A percentile compares a stretch with the other conserved stretches of the same genome.
phyloP scores from a whole-genome alignment of 2,888 invertebrate genomes.

The Terebella lapidaria region DNA sequence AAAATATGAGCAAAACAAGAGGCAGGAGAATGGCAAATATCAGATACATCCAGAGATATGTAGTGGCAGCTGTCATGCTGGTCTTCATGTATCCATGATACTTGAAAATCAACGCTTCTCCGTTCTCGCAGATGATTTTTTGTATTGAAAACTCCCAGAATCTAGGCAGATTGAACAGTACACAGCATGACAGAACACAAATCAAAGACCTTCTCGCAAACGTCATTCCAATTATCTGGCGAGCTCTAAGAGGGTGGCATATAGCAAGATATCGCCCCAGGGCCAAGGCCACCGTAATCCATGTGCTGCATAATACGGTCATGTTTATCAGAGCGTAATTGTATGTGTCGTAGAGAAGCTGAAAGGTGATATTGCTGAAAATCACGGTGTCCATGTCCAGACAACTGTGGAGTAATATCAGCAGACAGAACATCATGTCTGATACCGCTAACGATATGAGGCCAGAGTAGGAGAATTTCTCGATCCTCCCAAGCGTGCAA shows the following conservation, averaged over 20 bases:
- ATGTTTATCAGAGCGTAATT: slow-evolving; percentile 40
- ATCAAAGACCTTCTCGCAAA: slow-evolving; percentile 36
- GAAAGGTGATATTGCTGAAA: background rate
- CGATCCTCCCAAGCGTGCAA: slow-evolving; percentile 62
- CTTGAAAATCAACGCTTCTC: background rate
- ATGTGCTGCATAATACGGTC: slow-evolving; percentile 64
- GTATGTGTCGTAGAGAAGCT: slow-evolving; percentile 36
- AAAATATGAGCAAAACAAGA: slow-evolving; percentile 38
- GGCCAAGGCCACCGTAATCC: slow-evolving; percentile 70
- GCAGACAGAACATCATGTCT: slow-evolving; percentile 60
- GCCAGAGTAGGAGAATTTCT: slow-evolving; percentile 74
- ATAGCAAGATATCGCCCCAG: slow-evolving; percentile 71
- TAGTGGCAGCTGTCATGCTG: slow-evolving; percentile 1
- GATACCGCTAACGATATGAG: slow-evolving; percentile 68
- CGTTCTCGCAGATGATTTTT: background rate
- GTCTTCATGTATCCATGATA: background rate
- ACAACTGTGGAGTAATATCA: slow-evolving; percentile 59
- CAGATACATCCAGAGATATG: slow-evolving; percentile 30
- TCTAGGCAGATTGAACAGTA: slow-evolving; percentile 9
- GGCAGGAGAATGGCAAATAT: slow-evolving; percentile 43
- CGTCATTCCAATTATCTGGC: slow-evolving; percentile 55
- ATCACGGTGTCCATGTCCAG: slow-evolving; percentile 13
- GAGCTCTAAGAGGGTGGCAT: slow-evolving; percentile 67
- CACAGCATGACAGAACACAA: slow-evolving; percentile 16
- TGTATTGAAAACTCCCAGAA: background rate